Evolutionary conservation across 1,140 invertebrate genomes (phyloP).

Genomic region (Drosophila seguyi): DNA sequence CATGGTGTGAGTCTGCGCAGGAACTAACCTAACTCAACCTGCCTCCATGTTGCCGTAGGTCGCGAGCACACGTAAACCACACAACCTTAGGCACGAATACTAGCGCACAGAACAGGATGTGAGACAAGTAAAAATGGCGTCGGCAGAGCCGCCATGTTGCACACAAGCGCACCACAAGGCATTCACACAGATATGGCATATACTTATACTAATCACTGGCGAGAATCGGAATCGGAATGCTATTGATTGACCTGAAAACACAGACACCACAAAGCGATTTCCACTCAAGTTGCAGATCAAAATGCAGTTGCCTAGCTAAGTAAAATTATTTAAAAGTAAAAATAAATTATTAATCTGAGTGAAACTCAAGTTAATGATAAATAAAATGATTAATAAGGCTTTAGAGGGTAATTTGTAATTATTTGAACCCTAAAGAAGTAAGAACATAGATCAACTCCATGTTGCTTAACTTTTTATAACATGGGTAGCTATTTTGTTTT

Average conservation of each 20-base stretch:
- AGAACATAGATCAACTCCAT: neutral
- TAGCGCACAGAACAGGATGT: constrained; percentile 4
- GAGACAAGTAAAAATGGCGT: constrained; percentile 40
- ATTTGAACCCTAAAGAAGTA: neutral
- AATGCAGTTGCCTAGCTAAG: neutral
- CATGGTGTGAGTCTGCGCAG: constrained; percentile 71
- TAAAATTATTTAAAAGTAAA: neutral
- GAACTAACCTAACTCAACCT: constrained; percentile 61
- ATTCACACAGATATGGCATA: constrained; percentile 31
- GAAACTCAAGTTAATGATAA: neutral
- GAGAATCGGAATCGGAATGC: constrained; percentile 61
- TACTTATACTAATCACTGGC: constrained; percentile 63
- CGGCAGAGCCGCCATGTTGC: constrained; percentile 54
- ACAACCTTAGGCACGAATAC: neutral
- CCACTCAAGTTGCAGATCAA: constrained; percentile 2
- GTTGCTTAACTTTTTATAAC: neutral
- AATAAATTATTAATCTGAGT: neutral
- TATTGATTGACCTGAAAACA: constrained; percentile 83
- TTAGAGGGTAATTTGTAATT: too few species aligned
- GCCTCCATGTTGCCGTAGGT: constrained; percentile 70
- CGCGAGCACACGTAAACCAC: constrained; percentile 41
- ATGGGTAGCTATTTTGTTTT: too few species aligned
- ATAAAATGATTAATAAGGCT: neutral
- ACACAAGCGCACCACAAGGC: constrained; percentile 17
- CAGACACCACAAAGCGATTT: constrained; percentile 11